A percentile compares a stretch with the other conserved stretches of the same genome.
Conservation (phyloP, 2,113 vertebrate genomes). For the Pseudorectes ferrugineus region DNA sequence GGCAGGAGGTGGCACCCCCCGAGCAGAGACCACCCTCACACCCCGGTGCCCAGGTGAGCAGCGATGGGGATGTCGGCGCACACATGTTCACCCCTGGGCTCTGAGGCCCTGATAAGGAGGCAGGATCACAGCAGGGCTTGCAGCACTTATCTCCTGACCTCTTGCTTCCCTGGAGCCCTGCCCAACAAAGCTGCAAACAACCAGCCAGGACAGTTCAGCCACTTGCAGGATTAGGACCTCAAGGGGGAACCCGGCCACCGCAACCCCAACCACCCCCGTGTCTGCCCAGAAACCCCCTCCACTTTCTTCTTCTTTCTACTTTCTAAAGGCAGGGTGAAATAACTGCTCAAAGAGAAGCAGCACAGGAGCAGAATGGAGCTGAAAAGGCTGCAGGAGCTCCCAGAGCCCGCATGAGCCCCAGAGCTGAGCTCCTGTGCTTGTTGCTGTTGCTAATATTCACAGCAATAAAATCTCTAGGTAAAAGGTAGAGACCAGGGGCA, state of each 20-base stretch:
- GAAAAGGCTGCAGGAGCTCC: not conserved
- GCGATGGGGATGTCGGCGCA: accelerated
- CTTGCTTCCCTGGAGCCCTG: not conserved
- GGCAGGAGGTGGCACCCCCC: not conserved
- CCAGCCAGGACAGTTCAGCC: not conserved
- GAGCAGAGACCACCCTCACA: not conserved
- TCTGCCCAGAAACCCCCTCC: not conserved
- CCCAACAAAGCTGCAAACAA: not conserved
- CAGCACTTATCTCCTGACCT: conserved; percentile 5
- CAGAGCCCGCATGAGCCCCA: accelerated
- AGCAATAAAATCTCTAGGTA: not conserved
- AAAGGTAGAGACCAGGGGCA: conserved; percentile 10
- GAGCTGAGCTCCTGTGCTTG: not conserved
- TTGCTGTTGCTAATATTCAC: not conserved
- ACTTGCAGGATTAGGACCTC: not conserved
- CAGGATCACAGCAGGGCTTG: not conserved
- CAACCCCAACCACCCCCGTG: not conserved
- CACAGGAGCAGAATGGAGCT: not conserved
- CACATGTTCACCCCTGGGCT: not conserved
- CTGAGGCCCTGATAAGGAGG: not conserved
- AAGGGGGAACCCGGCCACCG: not conserved
- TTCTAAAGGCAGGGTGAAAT: not conserved
- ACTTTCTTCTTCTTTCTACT: not conserved
- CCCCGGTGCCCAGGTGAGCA: not conserved
- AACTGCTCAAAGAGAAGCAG: not conserved